These are phyloP conservation scores for Thysanoteuthis rhombus DNA, from an alignment of 2,888 invertebrate species.

Conservation along the genomic window DNA sequence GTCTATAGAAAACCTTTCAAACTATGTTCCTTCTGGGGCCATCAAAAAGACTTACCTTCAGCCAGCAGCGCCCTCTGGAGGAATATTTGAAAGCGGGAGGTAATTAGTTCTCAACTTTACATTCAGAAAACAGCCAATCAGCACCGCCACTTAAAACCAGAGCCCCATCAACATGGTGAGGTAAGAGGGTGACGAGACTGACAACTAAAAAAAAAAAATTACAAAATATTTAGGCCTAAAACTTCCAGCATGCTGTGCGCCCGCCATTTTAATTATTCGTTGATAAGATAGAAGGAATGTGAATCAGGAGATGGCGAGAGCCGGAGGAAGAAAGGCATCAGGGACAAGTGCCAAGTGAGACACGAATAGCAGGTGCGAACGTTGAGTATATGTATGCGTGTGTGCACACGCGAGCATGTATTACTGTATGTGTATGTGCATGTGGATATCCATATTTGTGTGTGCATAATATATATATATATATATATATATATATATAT, in stretches of 20 bases:
- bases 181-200: background rate
- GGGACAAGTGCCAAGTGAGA: background rate
- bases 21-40: background rate
- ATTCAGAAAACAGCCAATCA: conserved; percentile 12
- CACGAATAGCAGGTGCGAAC: background rate
- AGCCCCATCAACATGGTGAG: background rate
- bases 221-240: background rate
- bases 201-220: background rate
- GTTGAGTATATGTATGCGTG: background rate
- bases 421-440: background rate
- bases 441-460: no score
- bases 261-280: background rate
- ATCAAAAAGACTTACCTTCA: conserved; percentile 12
- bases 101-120: conserved; percentile 12
- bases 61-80: conserved; percentile 12
- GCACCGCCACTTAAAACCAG: background rate
- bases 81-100: background rate
- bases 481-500: no score
- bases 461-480: no score
- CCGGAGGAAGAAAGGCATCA: background rate
- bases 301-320: background rate
- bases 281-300: background rate
- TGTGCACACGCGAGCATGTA: background rate
- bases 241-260: background rate
- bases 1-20: conserved; percentile 12